Conservation (phyloP, 2,888 invertebrate species). For the Torymus auratus region DNA sequence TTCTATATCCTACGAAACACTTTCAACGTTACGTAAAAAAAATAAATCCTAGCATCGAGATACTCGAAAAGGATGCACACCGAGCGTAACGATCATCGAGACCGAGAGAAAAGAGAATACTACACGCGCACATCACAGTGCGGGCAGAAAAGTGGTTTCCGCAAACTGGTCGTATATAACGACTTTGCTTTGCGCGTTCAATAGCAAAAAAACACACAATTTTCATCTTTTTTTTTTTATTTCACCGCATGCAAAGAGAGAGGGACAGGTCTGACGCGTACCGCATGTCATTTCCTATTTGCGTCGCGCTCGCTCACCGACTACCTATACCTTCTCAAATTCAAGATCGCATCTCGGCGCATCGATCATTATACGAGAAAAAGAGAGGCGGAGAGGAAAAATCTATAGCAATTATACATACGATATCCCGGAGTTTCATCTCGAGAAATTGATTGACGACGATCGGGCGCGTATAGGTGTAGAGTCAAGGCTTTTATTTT, state of each 20-base stretch:
- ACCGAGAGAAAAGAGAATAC: constrained; percentile 6
- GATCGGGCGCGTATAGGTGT: too few relatives aligned
- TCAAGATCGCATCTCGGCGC: not conserved
- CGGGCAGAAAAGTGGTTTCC: too few relatives aligned
- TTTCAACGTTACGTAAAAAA: not conserved
- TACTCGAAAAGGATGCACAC: not conserved
- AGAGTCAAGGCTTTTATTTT: too few relatives aligned
- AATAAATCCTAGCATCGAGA: not conserved
- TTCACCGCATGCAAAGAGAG: not conserved
- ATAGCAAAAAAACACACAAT: constrained; percentile 16
- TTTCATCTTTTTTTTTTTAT: constrained; percentile 25
- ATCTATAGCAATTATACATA: not conserved
- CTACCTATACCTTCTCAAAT: not conserved
- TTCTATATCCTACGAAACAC: too few relatives aligned
- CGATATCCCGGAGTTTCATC: too few relatives aligned
- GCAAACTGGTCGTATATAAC: not conserved
- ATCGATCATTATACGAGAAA: constrained; percentile 32
- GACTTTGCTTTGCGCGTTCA: not conserved
- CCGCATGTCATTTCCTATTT: constrained; percentile 26
- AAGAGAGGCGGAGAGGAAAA: not conserved
- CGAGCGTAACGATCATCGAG: too few relatives aligned
- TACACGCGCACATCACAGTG: not conserved
- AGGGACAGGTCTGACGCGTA: constrained; percentile 21
- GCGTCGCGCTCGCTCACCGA: not conserved
- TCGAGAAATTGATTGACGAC: too few relatives aligned